Evolutionary conservation across 2,113 vertebrate genomes (phyloP).

Genomic region (Eolophus roseicapilla): DNA sequence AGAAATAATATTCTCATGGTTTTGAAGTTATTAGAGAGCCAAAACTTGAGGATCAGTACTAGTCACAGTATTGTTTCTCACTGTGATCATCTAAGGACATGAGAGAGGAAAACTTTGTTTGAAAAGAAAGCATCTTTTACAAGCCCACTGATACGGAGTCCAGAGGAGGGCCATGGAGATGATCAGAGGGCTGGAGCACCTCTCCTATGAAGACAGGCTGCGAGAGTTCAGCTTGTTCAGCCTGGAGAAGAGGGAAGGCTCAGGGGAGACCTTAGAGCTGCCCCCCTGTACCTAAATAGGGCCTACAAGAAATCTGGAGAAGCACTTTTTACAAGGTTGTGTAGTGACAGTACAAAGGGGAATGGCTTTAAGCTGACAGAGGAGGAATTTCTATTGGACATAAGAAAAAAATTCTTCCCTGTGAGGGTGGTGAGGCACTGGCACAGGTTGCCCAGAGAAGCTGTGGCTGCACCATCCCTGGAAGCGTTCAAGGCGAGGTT

Average conservation of each 20-base stretch:
- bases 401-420: not conserved
- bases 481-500: not conserved
- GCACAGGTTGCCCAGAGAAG: not conserved
- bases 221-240: not conserved
- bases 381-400: not conserved
- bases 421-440: not conserved
- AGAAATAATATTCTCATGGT: not conserved
- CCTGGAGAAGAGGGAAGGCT: not conserved
- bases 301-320: not conserved
- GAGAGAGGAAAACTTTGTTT: not conserved
- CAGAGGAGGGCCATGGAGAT: not conserved
- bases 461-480: not conserved
- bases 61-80: not conserved
- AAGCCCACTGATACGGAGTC: not conserved
- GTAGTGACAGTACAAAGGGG: not conserved
- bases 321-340: not conserved
- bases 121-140: not conserved
- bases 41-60: not conserved
- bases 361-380: not conserved
- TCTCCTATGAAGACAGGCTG: not conserved
- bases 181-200: not conserved
- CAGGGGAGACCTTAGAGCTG: not conserved
- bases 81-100: not conserved
- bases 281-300: not conserved
- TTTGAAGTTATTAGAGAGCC: not conserved